These are phyloP conservation scores for Rousettus madagascariensis DNA, from an alignment of 2,797 vertebrate species.

Conservation along the genomic window DNA sequence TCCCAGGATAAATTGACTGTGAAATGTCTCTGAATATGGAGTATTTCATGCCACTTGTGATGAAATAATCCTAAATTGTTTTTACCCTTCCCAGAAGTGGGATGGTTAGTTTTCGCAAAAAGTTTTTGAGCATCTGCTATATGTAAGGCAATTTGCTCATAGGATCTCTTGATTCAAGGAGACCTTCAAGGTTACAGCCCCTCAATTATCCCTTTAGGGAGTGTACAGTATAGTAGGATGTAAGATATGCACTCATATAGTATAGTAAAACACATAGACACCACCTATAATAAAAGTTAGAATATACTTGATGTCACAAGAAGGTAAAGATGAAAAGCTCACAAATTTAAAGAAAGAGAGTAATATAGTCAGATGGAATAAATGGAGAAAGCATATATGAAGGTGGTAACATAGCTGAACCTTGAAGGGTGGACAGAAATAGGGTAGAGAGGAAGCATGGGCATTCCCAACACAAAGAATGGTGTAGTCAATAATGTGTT, in stretches of 20 bases:
- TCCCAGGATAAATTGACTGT: conserved; percentile 43
- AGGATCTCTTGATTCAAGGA: background rate
- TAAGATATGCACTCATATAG: background rate
- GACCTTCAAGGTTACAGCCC: background rate
- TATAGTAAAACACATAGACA: background rate
- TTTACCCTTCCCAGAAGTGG: background rate
- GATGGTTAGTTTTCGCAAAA: background rate
- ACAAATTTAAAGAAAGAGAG: background rate
- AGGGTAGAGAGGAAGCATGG: background rate
- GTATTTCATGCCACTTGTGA: conserved; percentile 14
- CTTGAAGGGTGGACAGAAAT: background rate
- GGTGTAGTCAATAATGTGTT: background rate
- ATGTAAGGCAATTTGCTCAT: background rate
- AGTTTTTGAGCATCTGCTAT: background rate
- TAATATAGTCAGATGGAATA: background rate
- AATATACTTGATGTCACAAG: background rate
- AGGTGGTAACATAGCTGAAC: background rate
- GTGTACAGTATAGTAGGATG: background rate
- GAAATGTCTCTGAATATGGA: conserved; percentile 59
- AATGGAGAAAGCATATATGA: background rate
- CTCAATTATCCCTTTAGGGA: background rate
- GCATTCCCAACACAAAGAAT: background rate
- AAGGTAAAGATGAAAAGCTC: background rate
- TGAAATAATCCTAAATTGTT: background rate
- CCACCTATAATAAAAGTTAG: background rate